Percentiles rank a stretch among this genome's conserved stretches.
phyloP scores from a whole-genome alignment of 2,797 vertebrate genomes.

The Pteronotus mesoamericanus region DNA sequence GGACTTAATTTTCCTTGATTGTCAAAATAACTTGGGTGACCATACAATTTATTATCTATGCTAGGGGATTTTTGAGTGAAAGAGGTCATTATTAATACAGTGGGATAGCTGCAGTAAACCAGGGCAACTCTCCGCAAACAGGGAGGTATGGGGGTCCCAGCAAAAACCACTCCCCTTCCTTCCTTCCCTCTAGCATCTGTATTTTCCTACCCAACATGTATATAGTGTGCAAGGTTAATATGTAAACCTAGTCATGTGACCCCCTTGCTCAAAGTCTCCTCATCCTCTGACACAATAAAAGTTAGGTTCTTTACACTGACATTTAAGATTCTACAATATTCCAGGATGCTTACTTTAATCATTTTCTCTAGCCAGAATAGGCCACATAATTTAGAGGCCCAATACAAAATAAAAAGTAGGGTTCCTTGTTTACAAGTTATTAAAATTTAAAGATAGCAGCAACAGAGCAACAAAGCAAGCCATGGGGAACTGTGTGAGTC shows the following conservation, averaged over 20 bases:
- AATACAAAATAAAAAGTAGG: background rate
- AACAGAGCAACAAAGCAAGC: background rate
- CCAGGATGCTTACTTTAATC: background rate
- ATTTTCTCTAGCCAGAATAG: background rate
- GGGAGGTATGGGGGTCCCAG: rapidly evolving
- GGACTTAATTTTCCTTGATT: background rate
- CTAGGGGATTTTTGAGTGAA: background rate
- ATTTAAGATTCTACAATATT: background rate
- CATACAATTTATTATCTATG: background rate
- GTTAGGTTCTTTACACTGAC: background rate
- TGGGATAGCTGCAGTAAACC: background rate
- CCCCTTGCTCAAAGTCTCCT: background rate
- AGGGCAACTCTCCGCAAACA: background rate
- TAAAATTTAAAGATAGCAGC: background rate
- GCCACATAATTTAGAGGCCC: background rate
- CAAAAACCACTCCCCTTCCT: background rate
- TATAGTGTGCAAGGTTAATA: background rate
- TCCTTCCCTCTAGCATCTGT: background rate
- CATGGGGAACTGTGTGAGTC: background rate
- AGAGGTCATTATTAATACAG: background rate
- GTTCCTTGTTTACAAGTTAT: background rate
- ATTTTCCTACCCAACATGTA: background rate
- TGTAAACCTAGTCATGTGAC: background rate
- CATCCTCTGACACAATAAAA: background rate
- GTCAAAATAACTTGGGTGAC: background rate